phyloP scores from a whole-genome alignment of 2,113 vertebrate species.

The Perognathus longimembris region DNA sequence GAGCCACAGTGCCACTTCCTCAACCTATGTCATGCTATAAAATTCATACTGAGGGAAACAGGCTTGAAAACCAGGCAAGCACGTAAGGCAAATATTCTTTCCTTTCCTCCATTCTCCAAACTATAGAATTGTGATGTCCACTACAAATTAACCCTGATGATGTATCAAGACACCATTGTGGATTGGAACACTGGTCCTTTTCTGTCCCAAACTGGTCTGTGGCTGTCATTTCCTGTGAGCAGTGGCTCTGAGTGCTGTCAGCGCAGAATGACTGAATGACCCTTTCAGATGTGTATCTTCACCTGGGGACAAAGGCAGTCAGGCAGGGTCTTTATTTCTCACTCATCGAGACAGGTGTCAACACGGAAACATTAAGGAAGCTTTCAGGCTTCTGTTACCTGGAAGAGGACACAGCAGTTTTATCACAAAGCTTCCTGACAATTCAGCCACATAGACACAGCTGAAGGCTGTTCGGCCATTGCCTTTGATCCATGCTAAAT shows the following conservation, averaged over 20 bases:
- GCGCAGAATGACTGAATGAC: background rate
- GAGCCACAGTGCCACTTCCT: no score
- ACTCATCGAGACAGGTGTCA: background rate
- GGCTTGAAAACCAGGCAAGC: background rate
- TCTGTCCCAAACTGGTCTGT: background rate
- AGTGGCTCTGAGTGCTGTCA: background rate
- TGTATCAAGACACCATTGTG: background rate
- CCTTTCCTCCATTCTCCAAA: background rate
- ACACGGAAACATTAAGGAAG: background rate
- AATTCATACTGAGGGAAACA: background rate
- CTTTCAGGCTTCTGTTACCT: background rate
- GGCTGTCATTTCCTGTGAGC: background rate
- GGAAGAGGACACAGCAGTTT: background rate
- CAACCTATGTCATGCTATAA: background rate
- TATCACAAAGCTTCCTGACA: background rate
- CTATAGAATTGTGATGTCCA: conserved; percentile 3
- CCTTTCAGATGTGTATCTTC: background rate
- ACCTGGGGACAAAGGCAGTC: background rate
- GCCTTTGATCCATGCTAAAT: background rate
- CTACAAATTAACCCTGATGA: background rate
- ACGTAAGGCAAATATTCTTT: background rate
- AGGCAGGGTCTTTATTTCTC: background rate
- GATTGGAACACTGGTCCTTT: background rate
- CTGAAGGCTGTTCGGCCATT: background rate
- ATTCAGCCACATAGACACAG: background rate